Evolutionary conservation across 2,113 vertebrate genomes (phyloP), one percentile per base, ranked within the genome.

Genomic region (Isichthys henryi): DNA sequence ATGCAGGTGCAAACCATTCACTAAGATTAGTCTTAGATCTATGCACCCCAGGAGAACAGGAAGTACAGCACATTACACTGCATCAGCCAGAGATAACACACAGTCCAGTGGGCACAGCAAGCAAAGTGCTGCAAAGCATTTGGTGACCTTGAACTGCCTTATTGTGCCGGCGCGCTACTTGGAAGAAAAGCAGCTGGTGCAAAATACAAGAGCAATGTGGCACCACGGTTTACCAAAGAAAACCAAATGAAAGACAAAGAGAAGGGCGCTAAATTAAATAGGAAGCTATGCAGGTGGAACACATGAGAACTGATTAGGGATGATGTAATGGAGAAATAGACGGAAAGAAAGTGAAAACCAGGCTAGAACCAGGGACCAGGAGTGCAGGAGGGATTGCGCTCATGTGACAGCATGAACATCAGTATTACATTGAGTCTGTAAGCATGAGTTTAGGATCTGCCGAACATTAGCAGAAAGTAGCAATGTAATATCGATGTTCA

Each of bases 101-200:
- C 77, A 88, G 46, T 88, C 87, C 21, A 48, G 27, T 88, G 87
- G 27, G 87, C 87, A 50, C 27, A 45, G 77, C 27, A 45, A 86
- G 90, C 84, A 90, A 90, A 91, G 1, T 89, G 80, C 86, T 88
- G 89, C 88, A 88, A 86, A 92, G 89, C 91, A 91, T 85, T 92
- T 94, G 93, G 93, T 90, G 94, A 91, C 92, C 93, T 91, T 92
- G 91, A 91, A 91, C 91, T 90, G 92, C n/a, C 91, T 90, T 91
- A 89, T 88, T 89, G 87, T 58, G 90, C 49, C 49, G n/a, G 50
- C 80, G 80, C 21, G 50, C 52, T 31, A 88, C 87, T 70, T 91
- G 88, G 86, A 91, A 91, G 89, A 89, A 87, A 48, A 92, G 93
- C 95, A 96, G 95, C 95, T 95, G 95, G 95, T 90, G 92, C 93